Percentiles rank a stretch among this genome's conserved stretches.
Evolutionary conservation across 2,797 vertebrate species (phyloP).

Genomic region (Esox masquinongy): DNA sequence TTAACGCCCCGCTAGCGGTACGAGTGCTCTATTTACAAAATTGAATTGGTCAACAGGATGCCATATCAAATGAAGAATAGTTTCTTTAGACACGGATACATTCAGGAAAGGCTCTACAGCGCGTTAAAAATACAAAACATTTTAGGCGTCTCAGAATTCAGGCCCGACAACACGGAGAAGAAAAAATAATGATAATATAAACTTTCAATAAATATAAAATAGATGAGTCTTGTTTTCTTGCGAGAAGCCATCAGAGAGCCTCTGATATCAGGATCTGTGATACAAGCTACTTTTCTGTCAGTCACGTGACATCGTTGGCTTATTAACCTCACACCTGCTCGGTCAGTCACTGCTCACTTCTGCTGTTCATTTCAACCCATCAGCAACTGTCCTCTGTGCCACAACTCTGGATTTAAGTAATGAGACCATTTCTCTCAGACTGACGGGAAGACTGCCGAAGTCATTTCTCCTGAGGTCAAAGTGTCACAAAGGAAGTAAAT

Average conservation of each 20-base stretch:
- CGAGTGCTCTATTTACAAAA: constrained; percentile 56
- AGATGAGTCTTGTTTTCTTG: constrained; percentile 66
- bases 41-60: constrained; percentile 50
- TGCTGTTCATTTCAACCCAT: neutral
- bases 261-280: constrained; percentile 13
- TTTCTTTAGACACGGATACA: constrained; percentile 61
- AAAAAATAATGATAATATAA: constrained; percentile 64
- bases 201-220: constrained; percentile 77
- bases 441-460: constrained; percentile 75
- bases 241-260: constrained; percentile 57
- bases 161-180: constrained; percentile 53
- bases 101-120: constrained; percentile 76
- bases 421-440: constrained; percentile 62
- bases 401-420: constrained; percentile 48
- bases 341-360: neutral
- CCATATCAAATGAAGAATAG: constrained; percentile 44
- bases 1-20: constrained; percentile 21
- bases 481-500: constrained; percentile 44
- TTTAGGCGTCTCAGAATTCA: constrained; percentile 62
- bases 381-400: constrained; percentile 25
- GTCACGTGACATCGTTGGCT: neutral
- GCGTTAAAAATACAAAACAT: constrained; percentile 38
- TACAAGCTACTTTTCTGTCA: neutral
- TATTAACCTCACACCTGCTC: constrained; percentile 28
- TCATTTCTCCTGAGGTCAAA: constrained; percentile 60